A percentile compares a stretch with the other conserved stretches of the same genome.
phyloP scores from a whole-genome alignment of 2,888 invertebrate genomes.

The Piscicola geometra region DNA sequence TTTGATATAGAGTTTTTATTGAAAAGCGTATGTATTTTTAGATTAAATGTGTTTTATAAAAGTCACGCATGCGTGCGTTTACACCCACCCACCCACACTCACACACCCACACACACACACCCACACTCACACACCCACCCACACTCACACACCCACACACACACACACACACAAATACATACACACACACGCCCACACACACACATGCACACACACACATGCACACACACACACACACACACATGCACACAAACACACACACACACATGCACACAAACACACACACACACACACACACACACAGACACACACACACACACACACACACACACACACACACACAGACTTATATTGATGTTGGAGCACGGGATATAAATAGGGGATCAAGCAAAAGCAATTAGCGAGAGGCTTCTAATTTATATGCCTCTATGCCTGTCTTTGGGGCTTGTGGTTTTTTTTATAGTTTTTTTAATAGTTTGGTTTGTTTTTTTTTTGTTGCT shows the following conservation, averaged over 20 bases:
- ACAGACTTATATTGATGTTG: not conserved
- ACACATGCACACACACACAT: slow-evolving; percentile 17
- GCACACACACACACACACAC: slow-evolving; percentile 19
- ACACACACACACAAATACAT: not conserved
- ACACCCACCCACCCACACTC: slow-evolving; percentile 13
- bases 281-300: not conserved
- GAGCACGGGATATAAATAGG: slow-evolving; percentile 4
- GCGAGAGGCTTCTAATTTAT: not conserved
- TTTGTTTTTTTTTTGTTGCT: no score
- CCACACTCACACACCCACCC: not conserved
- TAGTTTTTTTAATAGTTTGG: no score
- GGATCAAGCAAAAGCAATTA: slow-evolving; percentile 12
- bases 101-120: slow-evolving; percentile 15
- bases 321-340: not conserved
- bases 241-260: slow-evolving; percentile 4
- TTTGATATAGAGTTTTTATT: no score
- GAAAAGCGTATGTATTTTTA: no score
- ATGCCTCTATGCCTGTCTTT: not conserved
- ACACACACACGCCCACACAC: slow-evolving; percentile 17
- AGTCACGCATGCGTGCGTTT: not conserved
- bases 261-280: not conserved
- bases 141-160: slow-evolving; percentile 9
- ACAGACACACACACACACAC: slow-evolving; percentile 7
- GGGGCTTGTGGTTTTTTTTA: not conserved
- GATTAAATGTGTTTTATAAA: not conserved